Percentiles rank a stretch among this genome's conserved stretches.
Evolutionary conservation across 2,797 vertebrate genomes (phyloP).

Genomic region (Cercopithecus petaurista): DNA sequence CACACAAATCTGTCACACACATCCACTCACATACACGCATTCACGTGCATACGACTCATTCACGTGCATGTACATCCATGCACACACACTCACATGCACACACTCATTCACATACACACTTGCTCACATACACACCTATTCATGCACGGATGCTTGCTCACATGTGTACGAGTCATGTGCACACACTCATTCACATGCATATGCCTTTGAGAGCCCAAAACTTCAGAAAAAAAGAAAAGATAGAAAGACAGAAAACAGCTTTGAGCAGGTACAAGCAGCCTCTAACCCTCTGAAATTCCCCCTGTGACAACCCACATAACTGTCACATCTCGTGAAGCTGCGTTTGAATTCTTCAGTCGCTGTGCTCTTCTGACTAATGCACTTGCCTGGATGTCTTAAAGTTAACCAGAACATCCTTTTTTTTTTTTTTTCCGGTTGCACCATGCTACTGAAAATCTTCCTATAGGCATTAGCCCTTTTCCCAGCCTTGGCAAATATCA

Average conservation of each 20-base stretch:
- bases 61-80: background rate
- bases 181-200: background rate
- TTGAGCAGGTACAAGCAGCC: background rate
- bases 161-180: too few species aligned
- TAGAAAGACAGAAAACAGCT: background rate
- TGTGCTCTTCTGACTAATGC: background rate
- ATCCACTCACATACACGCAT: background rate
- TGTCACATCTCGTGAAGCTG: background rate
- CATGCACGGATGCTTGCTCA: background rate
- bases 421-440: background rate
- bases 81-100: background rate
- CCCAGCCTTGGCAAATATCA: background rate
- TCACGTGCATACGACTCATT: background rate
- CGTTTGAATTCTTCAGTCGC: background rate
- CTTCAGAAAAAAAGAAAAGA: background rate
- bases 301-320: background rate
- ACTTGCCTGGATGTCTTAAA: background rate
- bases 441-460: background rate
- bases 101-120: background rate
- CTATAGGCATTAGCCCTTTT: background rate
- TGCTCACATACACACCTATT: background rate
- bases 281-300: background rate
- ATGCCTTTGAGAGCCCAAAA: background rate
- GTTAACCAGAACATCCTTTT: background rate
- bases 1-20: background rate